These are phyloP conservation scores for Phlogophora meticulosa DNA, from an alignment of 2,888 invertebrate species.

Conservation along the genomic window DNA sequence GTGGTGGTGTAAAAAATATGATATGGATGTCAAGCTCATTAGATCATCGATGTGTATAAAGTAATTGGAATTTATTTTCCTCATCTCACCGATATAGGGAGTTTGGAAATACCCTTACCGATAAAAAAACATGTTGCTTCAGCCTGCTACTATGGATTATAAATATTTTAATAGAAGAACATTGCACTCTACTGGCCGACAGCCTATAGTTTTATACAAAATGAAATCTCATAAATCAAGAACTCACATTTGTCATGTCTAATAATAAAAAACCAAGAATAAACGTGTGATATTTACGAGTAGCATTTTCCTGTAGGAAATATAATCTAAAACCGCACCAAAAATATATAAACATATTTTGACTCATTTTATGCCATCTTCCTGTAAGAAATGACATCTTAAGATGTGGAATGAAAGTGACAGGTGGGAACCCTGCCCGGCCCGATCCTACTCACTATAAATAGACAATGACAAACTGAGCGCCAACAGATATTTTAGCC, in stretches of 20 bases:
- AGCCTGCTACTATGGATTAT: background rate
- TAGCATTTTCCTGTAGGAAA: slow-evolving; percentile 16
- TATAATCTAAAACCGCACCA: slow-evolving; percentile 6
- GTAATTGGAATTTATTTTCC: slow-evolving; percentile 9
- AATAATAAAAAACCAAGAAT: slow-evolving; percentile 16
- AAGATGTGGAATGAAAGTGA: slow-evolving; percentile 47
- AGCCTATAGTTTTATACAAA: background rate
- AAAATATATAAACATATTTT: slow-evolving; percentile 19
- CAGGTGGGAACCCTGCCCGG: slow-evolving; percentile 55
- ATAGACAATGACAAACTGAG: slow-evolving; percentile 62
- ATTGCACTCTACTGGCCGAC: background rate
- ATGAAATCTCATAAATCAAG: slow-evolving; percentile 7
- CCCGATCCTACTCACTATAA: slow-evolving; percentile 43
- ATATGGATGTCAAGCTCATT: background rate
- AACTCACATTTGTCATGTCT: slow-evolving; percentile 2
- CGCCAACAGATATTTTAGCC: slow-evolving; percentile 58
- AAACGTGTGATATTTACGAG: slow-evolving; percentile 12
- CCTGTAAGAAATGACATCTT: slow-evolving; percentile 38
- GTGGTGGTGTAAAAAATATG: background rate
- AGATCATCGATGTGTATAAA: background rate
- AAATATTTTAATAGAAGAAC: background rate
- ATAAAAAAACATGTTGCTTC: background rate
- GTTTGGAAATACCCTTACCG: slow-evolving; percentile 9
- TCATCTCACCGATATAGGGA: slow-evolving; percentile 2
- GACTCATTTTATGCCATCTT: slow-evolving; percentile 28